phyloP scores from a whole-genome alignment of 2,888 invertebrate species.

The Eremobia ochroleuca region DNA sequence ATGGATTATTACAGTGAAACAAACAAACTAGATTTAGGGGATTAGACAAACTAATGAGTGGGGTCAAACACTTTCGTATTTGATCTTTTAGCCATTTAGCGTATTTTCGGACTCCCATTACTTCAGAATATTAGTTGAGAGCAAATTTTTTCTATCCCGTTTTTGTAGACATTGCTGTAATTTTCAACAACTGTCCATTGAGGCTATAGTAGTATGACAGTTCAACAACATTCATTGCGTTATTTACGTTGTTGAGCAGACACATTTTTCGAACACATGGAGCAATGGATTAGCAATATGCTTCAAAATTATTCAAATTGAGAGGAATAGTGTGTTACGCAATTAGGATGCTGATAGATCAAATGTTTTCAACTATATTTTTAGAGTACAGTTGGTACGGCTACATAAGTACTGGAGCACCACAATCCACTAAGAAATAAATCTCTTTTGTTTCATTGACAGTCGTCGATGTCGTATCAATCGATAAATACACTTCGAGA shows the following conservation, averaged over 20 bases:
- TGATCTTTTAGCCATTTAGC: neutral
- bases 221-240: no score
- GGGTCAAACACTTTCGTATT: neutral
- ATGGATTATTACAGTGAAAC: neutral
- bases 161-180: neutral
- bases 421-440: no score
- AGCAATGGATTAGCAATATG: no score
- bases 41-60: neutral
- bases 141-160: neutral
- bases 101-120: neutral
- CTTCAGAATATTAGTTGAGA: neutral
- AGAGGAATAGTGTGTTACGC: no score
- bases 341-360: no score
- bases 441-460: neutral
- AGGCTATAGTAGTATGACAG: neutral
- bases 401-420: neutral
- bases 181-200: neutral
- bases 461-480: neutral
- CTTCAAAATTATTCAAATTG: no score
- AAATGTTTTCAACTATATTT: neutral
- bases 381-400: neutral
- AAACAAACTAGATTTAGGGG: neutral
- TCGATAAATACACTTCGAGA: neutral
- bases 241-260: no score
- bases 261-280: no score